Conservation (phyloP, 2,113 vertebrate genomes). For the Aix galericulata region DNA sequence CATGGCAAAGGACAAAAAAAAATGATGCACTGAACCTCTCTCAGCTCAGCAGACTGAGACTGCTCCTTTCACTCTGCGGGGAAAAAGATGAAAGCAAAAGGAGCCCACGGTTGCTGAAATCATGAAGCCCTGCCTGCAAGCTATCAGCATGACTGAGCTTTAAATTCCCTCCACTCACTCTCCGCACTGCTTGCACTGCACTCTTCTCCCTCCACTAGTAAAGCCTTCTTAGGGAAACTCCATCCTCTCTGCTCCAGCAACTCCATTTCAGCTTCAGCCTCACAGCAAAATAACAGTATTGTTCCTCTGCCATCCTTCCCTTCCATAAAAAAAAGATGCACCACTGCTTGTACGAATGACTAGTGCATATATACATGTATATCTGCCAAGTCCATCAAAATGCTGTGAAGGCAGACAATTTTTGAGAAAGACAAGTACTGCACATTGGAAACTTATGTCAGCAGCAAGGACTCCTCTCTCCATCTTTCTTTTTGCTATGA, state of each 20-base stretch:
- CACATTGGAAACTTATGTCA: neutral
- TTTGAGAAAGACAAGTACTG: neutral
- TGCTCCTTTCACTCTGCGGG: neutral
- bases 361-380: neutral
- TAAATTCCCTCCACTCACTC: neutral
- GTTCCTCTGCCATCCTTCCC: neutral
- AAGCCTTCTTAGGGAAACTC: neutral
- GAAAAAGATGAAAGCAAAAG: neutral
- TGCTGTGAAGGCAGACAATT: neutral
- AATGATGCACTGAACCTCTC: neutral
- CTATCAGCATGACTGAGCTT: neutral
- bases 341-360: neutral
- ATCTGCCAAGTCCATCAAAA: neutral
- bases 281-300: neutral
- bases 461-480: neutral
- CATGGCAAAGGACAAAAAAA: neutral
- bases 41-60: neutral
- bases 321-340: neutral
- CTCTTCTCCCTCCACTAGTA: neutral
- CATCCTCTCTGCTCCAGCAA: neutral
- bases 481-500: neutral
- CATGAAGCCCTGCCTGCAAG: fast-evolving
- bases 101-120: fast-evolving
- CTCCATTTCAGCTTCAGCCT: neutral
- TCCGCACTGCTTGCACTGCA: neutral